These are phyloP conservation scores for Apodemus agrarius DNA, from an alignment of 2,797 vertebrate genomes.

Conservation along the genomic window DNA sequence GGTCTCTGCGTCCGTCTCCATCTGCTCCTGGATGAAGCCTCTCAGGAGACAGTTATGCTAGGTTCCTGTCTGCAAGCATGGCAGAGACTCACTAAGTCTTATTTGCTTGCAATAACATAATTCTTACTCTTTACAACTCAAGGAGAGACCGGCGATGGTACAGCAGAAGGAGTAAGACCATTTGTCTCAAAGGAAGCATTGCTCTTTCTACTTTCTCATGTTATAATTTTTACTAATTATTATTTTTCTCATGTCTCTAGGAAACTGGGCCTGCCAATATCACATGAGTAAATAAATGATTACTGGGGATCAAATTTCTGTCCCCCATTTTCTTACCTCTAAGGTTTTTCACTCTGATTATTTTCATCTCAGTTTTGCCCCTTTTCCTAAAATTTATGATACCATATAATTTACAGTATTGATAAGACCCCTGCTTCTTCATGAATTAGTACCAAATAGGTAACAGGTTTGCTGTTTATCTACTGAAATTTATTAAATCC, in stretches of 20 bases:
- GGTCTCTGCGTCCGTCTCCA: too few relatives aligned
- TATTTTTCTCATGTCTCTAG: conserved; percentile 55
- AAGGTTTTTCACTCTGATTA: neutral
- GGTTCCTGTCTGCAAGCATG: neutral
- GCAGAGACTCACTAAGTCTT: neutral
- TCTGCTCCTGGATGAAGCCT: too few relatives aligned
- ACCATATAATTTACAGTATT: neutral
- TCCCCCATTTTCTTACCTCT: neutral
- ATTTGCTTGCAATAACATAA: neutral
- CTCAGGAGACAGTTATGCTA: too few relatives aligned
- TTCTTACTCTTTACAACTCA: neutral
- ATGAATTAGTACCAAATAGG: conserved; percentile 20
- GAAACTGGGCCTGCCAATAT: neutral
- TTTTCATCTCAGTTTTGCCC: conserved; percentile 1
- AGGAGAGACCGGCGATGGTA: neutral
- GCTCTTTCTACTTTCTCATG: neutral
- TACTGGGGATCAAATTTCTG: neutral
- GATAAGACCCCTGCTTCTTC: neutral
- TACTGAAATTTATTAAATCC: conserved; percentile 27
- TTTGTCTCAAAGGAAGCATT: neutral
- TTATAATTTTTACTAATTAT: neutral
- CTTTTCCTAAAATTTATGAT: conserved; percentile 27
- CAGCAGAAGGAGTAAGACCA: neutral
- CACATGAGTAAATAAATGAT: neutral
- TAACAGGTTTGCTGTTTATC: neutral